A percentile compares a stretch with the other conserved stretches of the same genome.
phyloP scores from a whole-genome alignment of 2,113 vertebrate species.

The Otocyon megalotis region DNA sequence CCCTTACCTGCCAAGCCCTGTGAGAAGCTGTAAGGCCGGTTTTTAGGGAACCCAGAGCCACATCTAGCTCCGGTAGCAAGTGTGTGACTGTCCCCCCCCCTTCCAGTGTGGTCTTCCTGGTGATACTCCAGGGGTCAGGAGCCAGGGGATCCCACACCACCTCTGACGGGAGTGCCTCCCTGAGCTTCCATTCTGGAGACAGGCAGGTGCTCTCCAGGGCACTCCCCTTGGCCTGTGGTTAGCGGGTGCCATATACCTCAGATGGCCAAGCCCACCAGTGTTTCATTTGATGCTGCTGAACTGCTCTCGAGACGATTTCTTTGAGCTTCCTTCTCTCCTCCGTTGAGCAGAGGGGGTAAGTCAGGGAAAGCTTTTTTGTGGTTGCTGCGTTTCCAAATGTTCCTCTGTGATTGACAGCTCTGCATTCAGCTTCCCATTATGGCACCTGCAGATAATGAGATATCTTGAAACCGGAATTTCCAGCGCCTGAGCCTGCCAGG shows the following conservation, averaged over 20 bases:
- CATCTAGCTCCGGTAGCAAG: rapidly evolving
- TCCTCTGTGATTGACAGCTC: constrained; percentile 86
- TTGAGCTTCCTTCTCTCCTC: constrained; percentile 64
- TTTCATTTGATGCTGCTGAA: background rate
- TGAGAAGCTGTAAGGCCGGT: background rate
- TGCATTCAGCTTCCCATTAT: constrained; percentile 85
- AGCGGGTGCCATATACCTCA: background rate
- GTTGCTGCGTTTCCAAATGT: constrained; percentile 80
- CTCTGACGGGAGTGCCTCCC: background rate
- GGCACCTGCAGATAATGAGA: constrained; percentile 88
- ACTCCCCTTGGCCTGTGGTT: background rate
- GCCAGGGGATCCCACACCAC: rapidly evolving
- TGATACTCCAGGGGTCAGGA: background rate
- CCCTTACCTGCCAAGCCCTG: background rate
- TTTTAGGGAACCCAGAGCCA: background rate
- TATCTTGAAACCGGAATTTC: constrained; percentile 85
- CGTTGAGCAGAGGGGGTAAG: constrained; percentile 66
- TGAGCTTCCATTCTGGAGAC: background rate
- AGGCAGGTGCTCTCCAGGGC: rapidly evolving
- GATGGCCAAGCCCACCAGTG: background rate
- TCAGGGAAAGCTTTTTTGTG: constrained; percentile 78
- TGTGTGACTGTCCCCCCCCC: background rate
- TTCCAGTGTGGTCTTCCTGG: rapidly evolving
- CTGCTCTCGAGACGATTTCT: constrained; percentile 1
- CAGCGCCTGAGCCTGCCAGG: constrained; percentile 86